Percentiles rank a stretch among this genome's conserved stretches.
phyloP scores from a whole-genome alignment of 2,888 invertebrate species.

The Scaptomyza polygonia region DNA sequence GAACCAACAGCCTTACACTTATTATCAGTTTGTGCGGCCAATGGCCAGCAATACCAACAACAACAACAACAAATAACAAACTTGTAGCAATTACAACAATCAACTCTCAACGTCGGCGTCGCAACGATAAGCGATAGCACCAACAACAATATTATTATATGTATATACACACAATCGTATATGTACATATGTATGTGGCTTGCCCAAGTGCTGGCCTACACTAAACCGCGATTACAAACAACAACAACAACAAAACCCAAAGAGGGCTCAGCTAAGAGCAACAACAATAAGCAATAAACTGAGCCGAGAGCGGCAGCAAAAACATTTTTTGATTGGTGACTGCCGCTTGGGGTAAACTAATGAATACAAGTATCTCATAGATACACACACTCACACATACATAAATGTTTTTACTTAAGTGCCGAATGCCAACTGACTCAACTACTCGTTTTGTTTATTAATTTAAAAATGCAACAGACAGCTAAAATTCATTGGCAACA shows the following conservation, averaged over 20 bases:
- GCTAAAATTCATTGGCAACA: slow-evolving; percentile 55
- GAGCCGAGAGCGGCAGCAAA: slow-evolving; percentile 39
- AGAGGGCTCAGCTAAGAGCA: slow-evolving; percentile 12
- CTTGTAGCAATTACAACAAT: slow-evolving; percentile 69
- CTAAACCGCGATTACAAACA: slow-evolving; percentile 66
- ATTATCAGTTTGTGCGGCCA: slow-evolving; percentile 54
- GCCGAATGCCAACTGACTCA: slow-evolving; percentile 35
- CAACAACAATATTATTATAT: slow-evolving; percentile 24
- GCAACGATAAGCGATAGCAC: slow-evolving; percentile 54
- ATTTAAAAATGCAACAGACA: slow-evolving; percentile 52
- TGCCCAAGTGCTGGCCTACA: slow-evolving; percentile 57
- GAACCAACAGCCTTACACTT: slow-evolving; percentile 16
- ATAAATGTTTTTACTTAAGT: slow-evolving; percentile 33
- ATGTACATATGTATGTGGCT: slow-evolving; percentile 24
- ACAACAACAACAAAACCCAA: slow-evolving; percentile 21
- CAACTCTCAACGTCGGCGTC: slow-evolving; percentile 35
- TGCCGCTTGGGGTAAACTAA: slow-evolving; percentile 53
- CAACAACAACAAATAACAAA: slow-evolving; percentile 15
- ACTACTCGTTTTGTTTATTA: slow-evolving; percentile 56
- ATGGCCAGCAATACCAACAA: slow-evolving; percentile 44
- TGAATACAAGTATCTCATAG: slow-evolving; percentile 66
- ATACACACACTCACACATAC: slow-evolving; percentile 21
- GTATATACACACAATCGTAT: slow-evolving; percentile 15
- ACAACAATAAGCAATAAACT: slow-evolving; percentile 49
- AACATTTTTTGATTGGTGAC: slow-evolving; percentile 55